Percentiles rank a stretch among this genome's conserved stretches.
Evolutionary conservation across 2,888 invertebrate genomes (phyloP).

Genomic region (Galeruca laticollis): DNA sequence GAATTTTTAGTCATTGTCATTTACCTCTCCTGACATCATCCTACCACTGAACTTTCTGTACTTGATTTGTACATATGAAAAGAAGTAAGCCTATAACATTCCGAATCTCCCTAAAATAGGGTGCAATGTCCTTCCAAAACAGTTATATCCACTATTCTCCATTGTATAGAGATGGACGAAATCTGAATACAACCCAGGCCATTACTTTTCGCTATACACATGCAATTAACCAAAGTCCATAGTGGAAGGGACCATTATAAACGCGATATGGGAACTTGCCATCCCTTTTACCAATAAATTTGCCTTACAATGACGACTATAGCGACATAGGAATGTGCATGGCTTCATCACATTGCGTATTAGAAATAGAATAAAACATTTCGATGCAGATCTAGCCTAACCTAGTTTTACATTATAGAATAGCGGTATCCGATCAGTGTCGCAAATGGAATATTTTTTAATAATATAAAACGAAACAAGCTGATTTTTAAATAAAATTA

Average conservation of each 20-base stretch:
- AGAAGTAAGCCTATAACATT: conserved; percentile 9
- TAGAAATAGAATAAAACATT: conserved; percentile 24
- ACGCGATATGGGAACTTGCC: conserved; percentile 39
- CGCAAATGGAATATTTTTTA: too few species aligned
- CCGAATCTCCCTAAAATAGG: conserved; percentile 6
- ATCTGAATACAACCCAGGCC: conserved; percentile 32
- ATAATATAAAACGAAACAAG: too few species aligned
- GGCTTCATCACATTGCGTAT: conserved; percentile 53
- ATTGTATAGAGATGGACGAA: conserved; percentile 23
- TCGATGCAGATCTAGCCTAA: conserved; percentile 29
- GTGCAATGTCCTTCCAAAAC: conserved; percentile 13
- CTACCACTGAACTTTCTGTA: not conserved
- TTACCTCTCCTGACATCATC: not conserved
- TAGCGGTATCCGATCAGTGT: too few species aligned
- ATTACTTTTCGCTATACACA: conserved; percentile 35
- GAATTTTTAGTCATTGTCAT: not conserved
- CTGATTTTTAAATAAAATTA: too few species aligned
- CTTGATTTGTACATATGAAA: conserved; percentile 1
- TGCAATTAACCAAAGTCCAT: conserved; percentile 39
- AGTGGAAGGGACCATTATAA: conserved; percentile 41
- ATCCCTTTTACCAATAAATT: conserved; percentile 60
- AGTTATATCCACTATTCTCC: conserved; percentile 4
- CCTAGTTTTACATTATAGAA: conserved; percentile 25
- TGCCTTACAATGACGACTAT: conserved; percentile 62
- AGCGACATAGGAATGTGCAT: conserved; percentile 60